phyloP scores from a whole-genome alignment of 1,140 invertebrate genomes.

The Zaprionus africanus region DNA sequence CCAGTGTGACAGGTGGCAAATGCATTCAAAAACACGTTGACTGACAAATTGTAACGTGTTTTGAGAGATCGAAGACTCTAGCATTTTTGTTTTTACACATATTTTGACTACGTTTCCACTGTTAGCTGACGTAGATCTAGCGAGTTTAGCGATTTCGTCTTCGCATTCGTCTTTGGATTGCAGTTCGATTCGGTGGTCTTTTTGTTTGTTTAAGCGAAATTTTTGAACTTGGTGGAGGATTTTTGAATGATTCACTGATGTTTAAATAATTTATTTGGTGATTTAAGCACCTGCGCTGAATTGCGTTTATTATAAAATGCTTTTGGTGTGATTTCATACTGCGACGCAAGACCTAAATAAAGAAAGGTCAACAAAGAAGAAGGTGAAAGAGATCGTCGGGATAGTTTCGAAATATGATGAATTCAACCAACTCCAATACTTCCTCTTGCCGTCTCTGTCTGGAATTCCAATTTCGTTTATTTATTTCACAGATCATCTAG shows the following conservation, averaged over 20 bases:
- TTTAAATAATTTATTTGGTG: constrained; percentile 80
- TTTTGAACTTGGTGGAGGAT: constrained; percentile 50
- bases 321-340: constrained; percentile 70
- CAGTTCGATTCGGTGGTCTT: constrained; percentile 17
- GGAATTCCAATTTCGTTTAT: neutral
- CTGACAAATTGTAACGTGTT: constrained; percentile 63
- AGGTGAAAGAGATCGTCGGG: constrained; percentile 8
- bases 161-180: constrained; percentile 7
- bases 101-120: constrained; percentile 49
- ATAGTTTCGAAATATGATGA: constrained; percentile 7
- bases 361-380: constrained; percentile 3
- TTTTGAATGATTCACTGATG: constrained; percentile 59
- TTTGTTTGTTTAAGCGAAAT: constrained; percentile 54
- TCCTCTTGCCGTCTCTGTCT: constrained; percentile 19
- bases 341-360: constrained; percentile 27
- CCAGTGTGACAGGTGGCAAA: constrained; percentile 34
- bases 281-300: constrained; percentile 63
- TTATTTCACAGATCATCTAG: constrained; percentile 50
- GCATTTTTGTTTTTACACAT: constrained; percentile 31
- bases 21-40: constrained; percentile 65
- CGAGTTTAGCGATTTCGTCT: neutral
- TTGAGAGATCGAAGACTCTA: constrained; percentile 15
- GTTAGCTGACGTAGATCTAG: constrained; percentile 53
- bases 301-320: constrained; percentile 63
- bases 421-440: constrained; percentile 26